A percentile compares a stretch with the other conserved stretches of the same genome.
Evolutionary conservation across 1,140 invertebrate genomes (phyloP).

Genomic region (Bombyx mandarina): DNA sequence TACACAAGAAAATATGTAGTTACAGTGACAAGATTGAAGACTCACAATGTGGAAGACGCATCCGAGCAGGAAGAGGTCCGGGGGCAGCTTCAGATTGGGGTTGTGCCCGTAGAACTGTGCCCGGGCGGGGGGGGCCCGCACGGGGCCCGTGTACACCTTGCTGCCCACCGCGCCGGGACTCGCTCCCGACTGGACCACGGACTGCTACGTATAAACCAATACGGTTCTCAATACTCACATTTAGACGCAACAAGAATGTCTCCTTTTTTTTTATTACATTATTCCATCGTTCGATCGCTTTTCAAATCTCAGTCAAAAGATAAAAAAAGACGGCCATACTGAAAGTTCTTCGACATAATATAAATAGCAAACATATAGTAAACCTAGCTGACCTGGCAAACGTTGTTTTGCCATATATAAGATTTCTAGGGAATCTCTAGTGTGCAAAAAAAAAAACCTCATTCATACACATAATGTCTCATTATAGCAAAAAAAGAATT

Average conservation of each 20-base stretch:
- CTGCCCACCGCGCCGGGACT: constrained; percentile 13
- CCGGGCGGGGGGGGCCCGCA: constrained; percentile 72
- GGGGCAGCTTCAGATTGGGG: constrained; percentile 87
- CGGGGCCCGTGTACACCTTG: constrained; percentile 49
- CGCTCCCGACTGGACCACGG: not conserved
- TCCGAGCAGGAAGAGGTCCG: constrained; percentile 90
- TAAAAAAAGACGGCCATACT: too few species aligned
- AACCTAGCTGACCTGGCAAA: too few species aligned
- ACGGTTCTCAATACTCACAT: not conserved
- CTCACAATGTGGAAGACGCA: constrained; percentile 90
- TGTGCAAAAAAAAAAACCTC: too few species aligned
- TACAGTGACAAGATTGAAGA: constrained; percentile 1
- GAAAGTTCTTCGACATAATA: too few species aligned
- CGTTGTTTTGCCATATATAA: too few species aligned
- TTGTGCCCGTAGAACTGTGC: constrained; percentile 89
- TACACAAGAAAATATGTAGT: not conserved
- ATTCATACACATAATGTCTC: too few species aligned
- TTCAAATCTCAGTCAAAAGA: too few species aligned
- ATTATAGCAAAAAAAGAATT: too few species aligned
- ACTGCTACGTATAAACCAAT: not conserved
- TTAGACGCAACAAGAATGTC: too few species aligned
- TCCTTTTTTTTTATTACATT: not conserved
- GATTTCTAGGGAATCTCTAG: too few species aligned
- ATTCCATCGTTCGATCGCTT: not conserved
- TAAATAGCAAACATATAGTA: too few species aligned